Percentiles rank a stretch among this genome's conserved stretches.
Conservation (phyloP, 2,113 vertebrate species). For the Rhadina sibilatrix region DNA sequence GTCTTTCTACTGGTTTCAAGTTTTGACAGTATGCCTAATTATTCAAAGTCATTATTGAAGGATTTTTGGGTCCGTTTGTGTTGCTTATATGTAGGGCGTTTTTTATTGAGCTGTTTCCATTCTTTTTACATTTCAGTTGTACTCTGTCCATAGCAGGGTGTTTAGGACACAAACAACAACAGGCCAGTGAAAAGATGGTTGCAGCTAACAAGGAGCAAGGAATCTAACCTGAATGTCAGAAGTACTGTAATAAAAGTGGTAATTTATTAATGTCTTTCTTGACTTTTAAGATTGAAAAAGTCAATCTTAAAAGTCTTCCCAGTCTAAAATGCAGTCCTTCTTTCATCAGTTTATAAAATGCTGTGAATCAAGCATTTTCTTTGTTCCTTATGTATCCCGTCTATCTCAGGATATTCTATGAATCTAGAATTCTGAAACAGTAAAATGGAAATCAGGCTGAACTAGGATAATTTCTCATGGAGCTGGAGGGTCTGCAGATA, state of each 20-base stretch:
- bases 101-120: background rate
- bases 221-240: background rate
- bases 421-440: background rate
- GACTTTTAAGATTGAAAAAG: background rate
- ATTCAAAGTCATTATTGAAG: background rate
- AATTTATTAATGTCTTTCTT: background rate
- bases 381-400: background rate
- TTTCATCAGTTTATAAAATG: background rate
- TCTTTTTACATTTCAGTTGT: background rate
- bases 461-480: background rate
- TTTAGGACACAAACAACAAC: background rate
- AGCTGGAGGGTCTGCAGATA: background rate
- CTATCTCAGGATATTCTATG: background rate
- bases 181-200: background rate
- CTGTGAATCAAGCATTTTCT: background rate
- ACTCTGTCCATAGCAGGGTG: background rate
- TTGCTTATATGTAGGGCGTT: rapidly evolving
- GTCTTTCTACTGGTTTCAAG: background rate
- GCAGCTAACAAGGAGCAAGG: background rate
- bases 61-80: background rate
- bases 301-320: too few relatives aligned
- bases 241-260: background rate
- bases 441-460: background rate
- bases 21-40: background rate
- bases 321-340: background rate